phyloP scores from a whole-genome alignment of 2,797 vertebrate species.

The Epinephelus awoara region DNA sequence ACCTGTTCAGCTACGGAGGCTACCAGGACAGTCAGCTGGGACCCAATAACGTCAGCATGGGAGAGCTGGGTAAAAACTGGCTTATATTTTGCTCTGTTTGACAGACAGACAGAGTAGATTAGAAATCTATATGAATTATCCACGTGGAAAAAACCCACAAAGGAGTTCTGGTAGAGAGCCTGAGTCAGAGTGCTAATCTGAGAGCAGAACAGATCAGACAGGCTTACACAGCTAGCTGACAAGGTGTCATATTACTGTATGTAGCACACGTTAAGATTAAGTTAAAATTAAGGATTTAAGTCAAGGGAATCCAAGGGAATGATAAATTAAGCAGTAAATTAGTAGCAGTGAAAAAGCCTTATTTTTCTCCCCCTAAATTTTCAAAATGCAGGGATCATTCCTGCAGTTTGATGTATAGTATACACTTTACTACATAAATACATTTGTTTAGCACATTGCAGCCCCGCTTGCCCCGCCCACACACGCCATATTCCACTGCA shows the following conservation, averaged over 20 bases:
- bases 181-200: conserved; percentile 74
- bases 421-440: neutral
- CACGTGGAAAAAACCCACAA: conserved; percentile 41
- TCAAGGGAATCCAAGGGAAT: conserved; percentile 30
- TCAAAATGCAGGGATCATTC: neutral
- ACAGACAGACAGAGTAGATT: neutral
- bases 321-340: conserved; percentile 31
- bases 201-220: conserved; percentile 68
- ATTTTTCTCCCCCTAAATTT: neutral
- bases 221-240: conserved; percentile 68
- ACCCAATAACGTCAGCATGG: conserved; percentile 94
- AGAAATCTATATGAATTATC: conserved; percentile 25
- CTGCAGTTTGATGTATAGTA: neutral
- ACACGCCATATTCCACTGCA: neutral
- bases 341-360: neutral
- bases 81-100: neutral
- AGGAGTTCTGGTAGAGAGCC: conserved; percentile 31
- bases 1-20: conserved; percentile 97
- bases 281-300: conserved; percentile 36
- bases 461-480: neutral
- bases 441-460: neutral
- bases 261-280: conserved; percentile 35
- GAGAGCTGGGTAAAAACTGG: conserved; percentile 92
- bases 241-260: conserved; percentile 52
- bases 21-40: conserved; percentile 97